Percentiles rank a stretch among this genome's conserved stretches.
Conservation (phyloP, 2,888 invertebrate genomes). For the Ceramica pisi region DNA sequence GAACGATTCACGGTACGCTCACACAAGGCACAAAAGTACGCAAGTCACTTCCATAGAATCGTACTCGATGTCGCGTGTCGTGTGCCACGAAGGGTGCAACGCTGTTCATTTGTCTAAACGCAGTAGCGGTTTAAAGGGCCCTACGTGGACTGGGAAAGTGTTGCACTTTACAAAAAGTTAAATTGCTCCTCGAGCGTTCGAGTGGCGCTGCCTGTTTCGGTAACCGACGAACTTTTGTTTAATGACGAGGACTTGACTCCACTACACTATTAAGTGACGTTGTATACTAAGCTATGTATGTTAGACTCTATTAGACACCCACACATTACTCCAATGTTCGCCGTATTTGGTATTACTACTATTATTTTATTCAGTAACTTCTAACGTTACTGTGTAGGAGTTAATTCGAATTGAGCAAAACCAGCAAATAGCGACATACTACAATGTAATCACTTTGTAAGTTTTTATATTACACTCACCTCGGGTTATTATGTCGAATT, state of each 20-base stretch:
- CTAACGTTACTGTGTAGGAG: slow-evolving; percentile 32
- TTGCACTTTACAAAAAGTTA: slow-evolving; percentile 90
- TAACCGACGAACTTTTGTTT: slow-evolving; percentile 79
- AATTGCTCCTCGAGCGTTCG: slow-evolving; percentile 80
- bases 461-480: slow-evolving; percentile 77
- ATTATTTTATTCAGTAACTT: slow-evolving; percentile 43
- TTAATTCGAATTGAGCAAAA: slow-evolving; percentile 53
- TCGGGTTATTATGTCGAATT: slow-evolving; percentile 62
- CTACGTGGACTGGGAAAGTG: slow-evolving; percentile 88
- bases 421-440: slow-evolving; percentile 36
- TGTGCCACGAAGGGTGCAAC: slow-evolving; percentile 87
- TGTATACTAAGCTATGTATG: slow-evolving; percentile 31
- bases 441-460: slow-evolving; percentile 80
- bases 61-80: slow-evolving; percentile 69
- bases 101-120: slow-evolving; percentile 90
- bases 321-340: slow-evolving; percentile 27
- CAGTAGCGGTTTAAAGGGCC: slow-evolving; percentile 85
- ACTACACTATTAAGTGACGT: slow-evolving; percentile 58
- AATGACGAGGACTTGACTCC: slow-evolving; percentile 72
- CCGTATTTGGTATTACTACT: slow-evolving; percentile 18
- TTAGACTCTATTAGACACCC: slow-evolving; percentile 36
- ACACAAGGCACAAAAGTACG: slow-evolving; percentile 18
- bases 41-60: slow-evolving; percentile 59
- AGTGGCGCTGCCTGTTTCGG: slow-evolving; percentile 75
- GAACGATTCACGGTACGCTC: slow-evolving; percentile 35